Conservation (phyloP, 1,140 invertebrate species). For the Magallana angulata region DNA sequence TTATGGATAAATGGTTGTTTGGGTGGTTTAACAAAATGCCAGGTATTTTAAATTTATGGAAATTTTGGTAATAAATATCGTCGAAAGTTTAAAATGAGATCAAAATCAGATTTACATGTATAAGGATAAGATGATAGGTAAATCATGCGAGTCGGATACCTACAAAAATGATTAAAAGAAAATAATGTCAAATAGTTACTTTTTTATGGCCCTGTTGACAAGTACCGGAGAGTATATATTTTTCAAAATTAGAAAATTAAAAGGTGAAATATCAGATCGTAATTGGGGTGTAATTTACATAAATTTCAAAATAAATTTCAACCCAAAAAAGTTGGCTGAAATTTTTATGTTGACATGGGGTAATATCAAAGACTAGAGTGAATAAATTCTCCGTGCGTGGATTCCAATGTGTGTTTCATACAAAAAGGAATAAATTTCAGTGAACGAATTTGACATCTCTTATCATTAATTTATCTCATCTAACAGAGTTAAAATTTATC, state of each 20-base stretch:
- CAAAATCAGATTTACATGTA: background rate
- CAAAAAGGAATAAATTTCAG: too few relatives aligned
- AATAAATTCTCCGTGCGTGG: too few relatives aligned
- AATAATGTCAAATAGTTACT: background rate
- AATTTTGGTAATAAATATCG: too few relatives aligned
- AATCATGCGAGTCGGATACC: background rate
- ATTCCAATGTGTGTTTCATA: too few relatives aligned
- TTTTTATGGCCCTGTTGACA: background rate
- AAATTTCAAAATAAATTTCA: background rate
- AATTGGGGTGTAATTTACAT: slow-evolving; percentile 4
- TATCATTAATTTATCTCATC: too few relatives aligned
- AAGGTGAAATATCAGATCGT: slow-evolving; percentile 20
- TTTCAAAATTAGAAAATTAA: background rate
- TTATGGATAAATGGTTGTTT: too few relatives aligned
- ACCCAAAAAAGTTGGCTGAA: background rate
- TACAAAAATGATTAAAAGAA: background rate
- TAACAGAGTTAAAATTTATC: too few relatives aligned
- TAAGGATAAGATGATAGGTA: background rate
- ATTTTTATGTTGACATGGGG: too few relatives aligned
- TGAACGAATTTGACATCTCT: too few relatives aligned
- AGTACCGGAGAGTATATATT: background rate
- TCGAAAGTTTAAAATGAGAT: background rate
- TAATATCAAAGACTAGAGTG: too few relatives aligned
- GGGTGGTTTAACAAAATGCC: too few relatives aligned
- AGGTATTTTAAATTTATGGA: too few relatives aligned